Evolutionary conservation across 2,113 vertebrate genomes (phyloP), one percentile per base, ranked within the genome.

Genomic region (Oreochromis niloticus): DNA sequence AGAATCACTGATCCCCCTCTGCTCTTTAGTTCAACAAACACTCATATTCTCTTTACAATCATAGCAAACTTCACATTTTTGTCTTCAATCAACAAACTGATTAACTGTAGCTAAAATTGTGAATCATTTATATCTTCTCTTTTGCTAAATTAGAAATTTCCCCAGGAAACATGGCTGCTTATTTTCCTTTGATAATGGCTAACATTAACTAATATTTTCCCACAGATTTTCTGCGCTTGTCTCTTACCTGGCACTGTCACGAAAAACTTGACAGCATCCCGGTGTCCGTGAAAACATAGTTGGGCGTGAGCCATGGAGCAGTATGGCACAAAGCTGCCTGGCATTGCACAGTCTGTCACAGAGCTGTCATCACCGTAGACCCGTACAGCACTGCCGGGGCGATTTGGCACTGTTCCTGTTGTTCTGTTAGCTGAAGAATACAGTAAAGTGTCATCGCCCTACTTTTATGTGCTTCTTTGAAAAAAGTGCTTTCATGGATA

Each of bases 291-390:
- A 96, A 99, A 99, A 88, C 99, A 99, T 90, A 99, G 98, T 91
- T 99, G 99, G 55, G 99, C 99, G 73, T 99, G 98, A 13, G 98
- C 98, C 99, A 99, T 99, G 92, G 98, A 99, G 95, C 99, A 99
- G 96, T 99, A 99, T 0, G 99, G 99, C 88, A 99, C 99, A 88
- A 97, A 98, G 90, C 97, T 97, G 89, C 97, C 97, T 5, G 93
- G 55, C 61, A 95, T 85, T 0, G 95, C 94, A 57, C 96, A 96
- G 91, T 98, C 98, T 0, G 73, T 78, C 73, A 78, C 73, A 52
- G 95, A 94, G 87, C 88, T 92, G 75, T 98, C 98, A 1, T 99
- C 98, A 0, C 97, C 95, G 0, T 98, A 99, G 73, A 99, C 98
- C 0, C 98, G 98, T 30, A 99, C 98, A 73, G 99, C 94, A 0